These are phyloP conservation scores for Hippopotamus amphibius DNA, from an alignment of 2,113 vertebrate species.

Conservation along the genomic window DNA sequence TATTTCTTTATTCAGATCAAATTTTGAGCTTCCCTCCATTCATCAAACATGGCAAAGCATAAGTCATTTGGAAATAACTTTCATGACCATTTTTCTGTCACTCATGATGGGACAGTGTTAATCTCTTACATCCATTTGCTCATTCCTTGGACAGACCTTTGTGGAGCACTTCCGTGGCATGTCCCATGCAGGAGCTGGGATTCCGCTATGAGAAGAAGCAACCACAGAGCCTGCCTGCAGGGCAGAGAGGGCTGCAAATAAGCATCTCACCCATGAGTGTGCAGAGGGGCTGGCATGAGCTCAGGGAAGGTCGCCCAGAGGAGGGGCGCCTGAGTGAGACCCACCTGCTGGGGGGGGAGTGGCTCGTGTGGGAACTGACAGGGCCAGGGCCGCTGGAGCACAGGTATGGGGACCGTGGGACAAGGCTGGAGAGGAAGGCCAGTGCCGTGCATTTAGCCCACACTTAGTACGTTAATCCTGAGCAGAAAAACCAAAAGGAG, in stretches of 20 bases:
- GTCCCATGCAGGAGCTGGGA: background rate
- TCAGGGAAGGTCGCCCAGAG: background rate
- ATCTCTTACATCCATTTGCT: background rate
- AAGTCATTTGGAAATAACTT: background rate
- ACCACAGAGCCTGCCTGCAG: rapidly evolving
- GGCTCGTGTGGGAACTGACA: rapidly evolving
- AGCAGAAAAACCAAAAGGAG: background rate
- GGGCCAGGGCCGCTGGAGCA: background rate
- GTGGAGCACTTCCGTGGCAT: background rate
- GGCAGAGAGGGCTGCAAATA: background rate
- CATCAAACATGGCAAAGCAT: background rate
- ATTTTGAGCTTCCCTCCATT: background rate
- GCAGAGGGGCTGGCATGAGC: background rate
- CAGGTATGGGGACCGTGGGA: background rate
- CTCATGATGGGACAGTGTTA: background rate
- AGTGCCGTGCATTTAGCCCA: background rate
- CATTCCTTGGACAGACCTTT: background rate
- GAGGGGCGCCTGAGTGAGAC: background rate
- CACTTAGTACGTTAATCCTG: background rate
- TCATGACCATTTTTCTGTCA: background rate
- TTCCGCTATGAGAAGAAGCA: background rate
- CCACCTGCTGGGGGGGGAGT: background rate
- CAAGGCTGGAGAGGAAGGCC: too few relatives aligned
- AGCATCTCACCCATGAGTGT: background rate
- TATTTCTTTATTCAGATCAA: too few relatives aligned